Base-by-base conservation (phyloP, 64 coral and sea anemone species). In the Stichodactyla helianthus region DNA sequence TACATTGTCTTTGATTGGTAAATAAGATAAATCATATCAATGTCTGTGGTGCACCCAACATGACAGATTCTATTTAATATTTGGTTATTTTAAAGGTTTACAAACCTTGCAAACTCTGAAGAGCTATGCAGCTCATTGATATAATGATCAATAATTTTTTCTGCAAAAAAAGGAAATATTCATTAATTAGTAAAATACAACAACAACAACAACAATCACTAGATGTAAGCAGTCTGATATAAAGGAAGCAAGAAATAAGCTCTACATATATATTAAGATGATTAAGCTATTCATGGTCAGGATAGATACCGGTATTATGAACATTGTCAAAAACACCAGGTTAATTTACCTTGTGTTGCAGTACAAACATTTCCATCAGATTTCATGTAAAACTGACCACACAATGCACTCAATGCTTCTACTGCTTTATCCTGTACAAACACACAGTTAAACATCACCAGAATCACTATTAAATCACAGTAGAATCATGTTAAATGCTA, bases 351-450 rank as follows among this genome's bases (percentile, higher is more conserved):
- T 99, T 95, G 90, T 78, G 95, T 82, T 74, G 84, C 85, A 67
- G 78, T 51, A 19, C 89, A 53, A 65, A 90, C 89, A 23, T 31
- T 65, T 9, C 97, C 97, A 25, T 89, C 86, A 12, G 71, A n/a
- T 25, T 88, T 63, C 26, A 62, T 79, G 71, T 99, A 95, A 88
- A 89, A 99, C 84, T 93, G 88, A 6, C 28, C 18, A 68, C 88
- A 90, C 18, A 95, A 82, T 6, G 90, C 87, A 79, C 90, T 87
- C 52, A 99, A 56, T 19, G 93, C 97, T 68, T 55, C 67, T 7
- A 99, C 97, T 54, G 97, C 97, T 77, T 83, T 87, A 44, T 95
- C 97, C 97, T 99, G 55, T 23, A 82, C 17, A 22, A 74, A 17
- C 11, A 55, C 6, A 65, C 11, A 51, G 52, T 6, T 14, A 74